A percentile compares a stretch with the other conserved stretches of the same genome.
Conservation (phyloP, 2,797 vertebrate species). For the Tympanoctomys barrerae region DNA sequence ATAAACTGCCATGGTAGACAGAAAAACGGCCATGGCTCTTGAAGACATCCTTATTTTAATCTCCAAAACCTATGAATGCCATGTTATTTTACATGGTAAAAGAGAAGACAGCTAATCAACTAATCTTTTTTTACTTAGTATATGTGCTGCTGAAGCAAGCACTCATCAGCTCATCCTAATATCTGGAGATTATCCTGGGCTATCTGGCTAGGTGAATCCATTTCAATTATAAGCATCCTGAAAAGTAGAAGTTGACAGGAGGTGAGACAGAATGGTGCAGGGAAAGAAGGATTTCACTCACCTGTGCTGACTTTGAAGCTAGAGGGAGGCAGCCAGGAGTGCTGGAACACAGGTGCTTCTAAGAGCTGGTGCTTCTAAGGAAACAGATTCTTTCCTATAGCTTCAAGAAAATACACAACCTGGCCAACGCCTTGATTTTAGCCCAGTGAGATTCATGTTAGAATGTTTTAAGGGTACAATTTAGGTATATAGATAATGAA, state of each 20-base stretch:
- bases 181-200: neutral
- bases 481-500: neutral
- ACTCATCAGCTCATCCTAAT: neutral
- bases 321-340: neutral
- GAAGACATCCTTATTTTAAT: neutral
- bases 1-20: neutral
- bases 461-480: neutral
- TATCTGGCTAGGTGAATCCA: neutral
- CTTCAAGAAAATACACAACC: neutral
- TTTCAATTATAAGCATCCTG: neutral
- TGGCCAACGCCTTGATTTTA: neutral
- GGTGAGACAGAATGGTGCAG: neutral
- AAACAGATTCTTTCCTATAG: neutral
- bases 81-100: neutral
- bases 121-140: neutral
- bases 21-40: neutral
- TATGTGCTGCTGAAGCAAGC: neutral
- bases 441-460: neutral
- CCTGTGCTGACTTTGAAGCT: neutral
- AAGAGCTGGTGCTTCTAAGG: neutral
- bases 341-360: neutral
- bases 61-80: neutral
- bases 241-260: neutral
- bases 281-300: neutral
- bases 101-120: neutral